Evolutionary conservation across 2,888 invertebrate species (phyloP), one percentile per base, ranked within the genome.

Genomic region (Leucozona laternaria): DNA sequence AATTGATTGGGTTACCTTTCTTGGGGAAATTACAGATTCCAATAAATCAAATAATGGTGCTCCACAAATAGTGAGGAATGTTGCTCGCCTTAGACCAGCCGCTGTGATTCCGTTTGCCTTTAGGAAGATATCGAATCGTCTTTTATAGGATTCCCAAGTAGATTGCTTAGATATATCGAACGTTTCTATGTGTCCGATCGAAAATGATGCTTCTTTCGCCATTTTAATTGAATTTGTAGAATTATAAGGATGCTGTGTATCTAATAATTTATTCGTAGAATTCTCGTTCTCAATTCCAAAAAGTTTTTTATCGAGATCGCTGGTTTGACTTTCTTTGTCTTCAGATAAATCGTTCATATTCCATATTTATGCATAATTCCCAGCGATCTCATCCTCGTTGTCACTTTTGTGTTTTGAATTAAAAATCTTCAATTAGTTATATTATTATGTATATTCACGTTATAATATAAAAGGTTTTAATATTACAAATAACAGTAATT

Each of bases 1-100:
- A 5, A 34, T 34, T 34, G 13, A 5, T 48, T 43, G 57, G 17
- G n/a, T 57, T 71, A 43, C 40, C 57, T 55, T 43, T 70, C 57
- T 57, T 20, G 71, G 43, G 17, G 43, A 43, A 43, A 43, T 43
- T 43, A 43, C 7, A 7, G 43, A 43, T 43, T 43, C 43, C 45
- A 60, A 48, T 8, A 72, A 20, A 40, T 72, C 72, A 13, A 60
- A 58, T 22, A 48, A 22, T 13, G 17, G 17, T 37, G 68, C 22
- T 28, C 71, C 57, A 15, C 57, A 71, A 17, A 71, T 45, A 28
- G 71, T 71, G 2, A 71, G 71, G 20, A 71, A 71, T 13, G 71
- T 71, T 43, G 71, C 71, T 57, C 57, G 43, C 17, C 37, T 45
- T 2, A 50, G 60, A 73, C 50, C 34, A 22, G n/a, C 50, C 22